phyloP scores from a whole-genome alignment of 2,888 invertebrate genomes.

The Coelinius sp. region DNA sequence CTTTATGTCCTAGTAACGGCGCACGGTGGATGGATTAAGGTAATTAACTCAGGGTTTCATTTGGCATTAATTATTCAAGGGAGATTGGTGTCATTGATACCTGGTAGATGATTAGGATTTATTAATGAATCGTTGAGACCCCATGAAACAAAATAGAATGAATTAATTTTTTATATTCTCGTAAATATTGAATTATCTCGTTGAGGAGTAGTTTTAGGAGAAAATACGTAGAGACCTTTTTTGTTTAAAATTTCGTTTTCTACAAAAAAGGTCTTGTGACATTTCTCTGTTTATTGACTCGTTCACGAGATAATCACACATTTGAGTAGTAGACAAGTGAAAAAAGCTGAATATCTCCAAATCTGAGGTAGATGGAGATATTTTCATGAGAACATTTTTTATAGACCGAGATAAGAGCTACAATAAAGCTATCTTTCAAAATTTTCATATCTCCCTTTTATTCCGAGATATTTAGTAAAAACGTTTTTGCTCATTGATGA shows the following conservation, averaged over 20 bases:
- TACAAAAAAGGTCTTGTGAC: too few relatives aligned
- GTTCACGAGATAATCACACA: too few relatives aligned
- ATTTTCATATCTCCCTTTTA: too few relatives aligned
- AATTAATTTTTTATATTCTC: background rate
- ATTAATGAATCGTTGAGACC: too few relatives aligned
- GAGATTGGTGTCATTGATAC: background rate
- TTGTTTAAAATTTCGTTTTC: too few relatives aligned
- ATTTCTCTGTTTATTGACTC: too few relatives aligned
- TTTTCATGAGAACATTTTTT: background rate
- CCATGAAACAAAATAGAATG: too few relatives aligned
- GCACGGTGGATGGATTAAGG: constrained; percentile 96
- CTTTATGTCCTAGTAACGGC: constrained; percentile 93
- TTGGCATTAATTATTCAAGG: background rate
- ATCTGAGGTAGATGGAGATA: background rate
- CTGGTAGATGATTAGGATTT: too few relatives aligned
- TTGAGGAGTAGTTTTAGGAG: background rate
- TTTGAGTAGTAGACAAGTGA: too few relatives aligned
- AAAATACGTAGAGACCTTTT: background rate
- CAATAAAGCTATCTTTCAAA: too few relatives aligned
- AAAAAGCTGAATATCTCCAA: background rate
- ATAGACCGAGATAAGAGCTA: background rate
- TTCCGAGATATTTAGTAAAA: too few relatives aligned
- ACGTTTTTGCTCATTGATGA: too few relatives aligned
- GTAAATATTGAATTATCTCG: background rate
- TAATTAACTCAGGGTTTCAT: constrained; percentile 69